phyloP scores from a whole-genome alignment of 2,113 vertebrate genomes.

The Climacteris rufus region DNA sequence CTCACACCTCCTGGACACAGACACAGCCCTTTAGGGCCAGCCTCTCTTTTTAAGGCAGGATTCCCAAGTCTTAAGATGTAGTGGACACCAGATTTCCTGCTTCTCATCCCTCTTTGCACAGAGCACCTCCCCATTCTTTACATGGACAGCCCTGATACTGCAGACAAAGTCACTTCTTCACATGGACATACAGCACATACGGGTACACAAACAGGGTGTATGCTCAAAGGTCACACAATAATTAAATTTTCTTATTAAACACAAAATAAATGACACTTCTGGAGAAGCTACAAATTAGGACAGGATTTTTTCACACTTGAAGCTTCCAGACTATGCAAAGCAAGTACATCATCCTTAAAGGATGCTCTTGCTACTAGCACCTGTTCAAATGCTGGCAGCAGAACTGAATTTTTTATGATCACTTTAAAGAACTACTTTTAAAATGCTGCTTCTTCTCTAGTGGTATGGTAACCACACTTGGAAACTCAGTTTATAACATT shows the following conservation, averaged over 20 bases:
- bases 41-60: background rate
- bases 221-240: background rate
- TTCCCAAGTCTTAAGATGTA: background rate
- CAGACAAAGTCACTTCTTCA: background rate
- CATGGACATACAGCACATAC: accelerated
- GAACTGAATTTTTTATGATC: background rate
- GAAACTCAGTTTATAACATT: background rate
- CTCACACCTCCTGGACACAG: background rate
- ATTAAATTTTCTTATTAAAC: background rate
- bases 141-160: background rate
- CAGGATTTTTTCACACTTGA: background rate
- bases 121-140: background rate
- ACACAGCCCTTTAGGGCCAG: background rate
- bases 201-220: background rate
- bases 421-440: background rate
- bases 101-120: background rate
- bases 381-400: background rate
- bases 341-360: background rate
- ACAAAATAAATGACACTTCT: background rate
- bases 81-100: background rate
- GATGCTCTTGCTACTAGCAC: background rate
- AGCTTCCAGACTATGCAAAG: conserved; percentile 11
- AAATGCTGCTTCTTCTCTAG: background rate
- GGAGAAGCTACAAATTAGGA: background rate
- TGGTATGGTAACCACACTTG: background rate